Evolutionary conservation across 1,140 invertebrate genomes (phyloP), one percentile per base, ranked within the genome.

Genomic region (Patella vulgata): DNA sequence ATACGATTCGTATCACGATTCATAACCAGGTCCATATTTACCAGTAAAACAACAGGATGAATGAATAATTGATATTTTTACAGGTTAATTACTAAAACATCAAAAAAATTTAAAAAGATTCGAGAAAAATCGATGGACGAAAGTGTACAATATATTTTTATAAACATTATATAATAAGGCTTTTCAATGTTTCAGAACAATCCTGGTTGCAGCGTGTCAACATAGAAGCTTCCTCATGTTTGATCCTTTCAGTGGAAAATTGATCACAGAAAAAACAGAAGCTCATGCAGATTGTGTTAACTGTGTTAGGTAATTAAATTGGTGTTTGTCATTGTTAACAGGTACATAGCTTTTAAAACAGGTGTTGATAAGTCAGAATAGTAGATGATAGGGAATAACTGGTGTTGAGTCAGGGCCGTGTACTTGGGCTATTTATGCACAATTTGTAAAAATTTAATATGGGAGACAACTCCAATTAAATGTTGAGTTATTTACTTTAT

Each of bases 231-330:
- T 97, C 70, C 85, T 96, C 63, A 88, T 96, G 72, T 95, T 94
- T 86, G 94, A 97, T 85, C 92, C 94, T 1, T 85, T 93, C 23
- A 92, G 89, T 70, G 90, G 91, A 74, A 89, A 89, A 71, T 87
- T 91, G 56, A 88, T 94, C 53, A 88, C 90, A 72, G 87, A 89
- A 58, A 89, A 95, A 53, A 88, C 89, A 71, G 89, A 93, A 81
- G 94, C 94, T 31, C 95, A 97, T 80, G 86, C 87, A 28, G 93
- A 94, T 81, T 95, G 93, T 87, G 94, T 97, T 0, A 97, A 97
- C 82, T 95, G 93, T 88, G 92, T 96, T n/a, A 82, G 76, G 82
- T 83, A 68, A 64, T 59, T 48, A 42, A 27, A 23, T 5, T 47
- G 1, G 28, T 33, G 2, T 52, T 17, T 25, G 0, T 12, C 1